A percentile compares a stretch with the other conserved stretches of the same genome.
These are phyloP conservation scores for Coenonympha arcania DNA, from an alignment of 2,888 invertebrate genomes.

Conservation along the genomic window DNA sequence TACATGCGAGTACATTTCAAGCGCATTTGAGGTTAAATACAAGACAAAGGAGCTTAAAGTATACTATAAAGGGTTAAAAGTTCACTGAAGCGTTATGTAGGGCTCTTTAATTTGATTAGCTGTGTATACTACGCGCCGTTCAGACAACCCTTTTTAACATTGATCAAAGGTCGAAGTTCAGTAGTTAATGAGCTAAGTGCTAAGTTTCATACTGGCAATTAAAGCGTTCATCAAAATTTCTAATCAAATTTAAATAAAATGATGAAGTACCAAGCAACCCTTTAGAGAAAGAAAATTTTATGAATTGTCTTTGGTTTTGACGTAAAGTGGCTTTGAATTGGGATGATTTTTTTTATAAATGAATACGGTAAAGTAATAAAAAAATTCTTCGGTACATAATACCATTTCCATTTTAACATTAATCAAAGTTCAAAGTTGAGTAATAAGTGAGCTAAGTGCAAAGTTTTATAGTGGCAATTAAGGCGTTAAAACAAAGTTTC, in stretches of 20 bases:
- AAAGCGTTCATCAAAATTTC: conserved; percentile 10
- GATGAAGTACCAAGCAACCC: not conserved
- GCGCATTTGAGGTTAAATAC: conserved; percentile 20
- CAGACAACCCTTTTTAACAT: conserved; percentile 48
- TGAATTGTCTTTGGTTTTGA: not conserved
- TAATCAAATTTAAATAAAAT: conserved; percentile 7
- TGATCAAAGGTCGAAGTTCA: conserved; percentile 37
- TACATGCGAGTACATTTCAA: not conserved
- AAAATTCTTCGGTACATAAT: not conserved
- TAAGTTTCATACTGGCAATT: conserved; percentile 19
- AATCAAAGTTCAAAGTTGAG: conserved; percentile 37
- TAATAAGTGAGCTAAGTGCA: conserved; percentile 31
- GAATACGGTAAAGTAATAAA: not conserved
- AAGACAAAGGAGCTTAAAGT: conserved; percentile 29
- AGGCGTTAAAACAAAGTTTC: conserved; percentile 9
- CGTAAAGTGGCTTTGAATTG: too few species aligned
- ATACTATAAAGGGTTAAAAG: conserved; percentile 35
- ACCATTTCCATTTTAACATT: conserved; percentile 41
- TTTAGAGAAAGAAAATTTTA: not conserved
- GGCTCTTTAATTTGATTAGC: conserved; percentile 51
- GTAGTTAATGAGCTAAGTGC: conserved; percentile 31
- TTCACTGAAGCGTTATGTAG: conserved; percentile 43
- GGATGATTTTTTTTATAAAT: too few species aligned
- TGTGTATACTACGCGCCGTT: conserved; percentile 49
- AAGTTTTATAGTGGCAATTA: conserved; percentile 18